Conservation (phyloP, 2,888 invertebrate genomes). For the Polyommatus icarus region DNA sequence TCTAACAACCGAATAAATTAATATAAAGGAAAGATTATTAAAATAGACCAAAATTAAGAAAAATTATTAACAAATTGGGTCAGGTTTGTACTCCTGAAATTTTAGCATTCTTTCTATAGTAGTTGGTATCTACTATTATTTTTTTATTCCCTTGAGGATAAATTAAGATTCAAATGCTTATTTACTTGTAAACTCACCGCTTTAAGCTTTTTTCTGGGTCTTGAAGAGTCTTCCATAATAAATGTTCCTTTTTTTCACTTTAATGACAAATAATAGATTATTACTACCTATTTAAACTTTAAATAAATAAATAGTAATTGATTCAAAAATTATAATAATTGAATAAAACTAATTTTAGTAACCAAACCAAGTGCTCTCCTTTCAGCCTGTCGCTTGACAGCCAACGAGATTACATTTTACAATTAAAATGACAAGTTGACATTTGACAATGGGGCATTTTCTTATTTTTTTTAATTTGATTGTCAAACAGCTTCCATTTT, state of each 20-base stretch:
- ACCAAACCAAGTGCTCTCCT: no score
- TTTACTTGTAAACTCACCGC: slow-evolving; percentile 57
- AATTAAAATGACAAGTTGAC: no score
- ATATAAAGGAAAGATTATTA: neutral
- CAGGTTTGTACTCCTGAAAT: neutral
- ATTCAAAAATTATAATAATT: neutral
- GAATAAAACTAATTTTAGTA: neutral
- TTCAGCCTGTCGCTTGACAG: no score
- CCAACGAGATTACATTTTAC: no score
- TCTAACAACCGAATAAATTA: neutral
- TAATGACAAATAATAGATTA: neutral
- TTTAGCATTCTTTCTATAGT: neutral
- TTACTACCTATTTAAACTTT: neutral
- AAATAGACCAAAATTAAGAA: neutral
- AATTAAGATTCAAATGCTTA: neutral
- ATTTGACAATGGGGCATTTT: no score
- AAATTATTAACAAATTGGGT: neutral
- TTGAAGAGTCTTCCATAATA: slow-evolving; percentile 66
- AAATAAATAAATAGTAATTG: neutral
- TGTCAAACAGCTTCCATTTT: no score
- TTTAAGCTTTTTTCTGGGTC: slow-evolving; percentile 73
- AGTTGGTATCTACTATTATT: neutral
- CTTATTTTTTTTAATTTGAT: no score
- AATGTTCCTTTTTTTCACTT: slow-evolving; percentile 1
- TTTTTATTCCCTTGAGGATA: neutral